Percentiles rank a stretch among this genome's conserved stretches.
These are phyloP conservation scores for Climacteris rufus DNA, from an alignment of 2,113 vertebrate species.

Conservation along the genomic window DNA sequence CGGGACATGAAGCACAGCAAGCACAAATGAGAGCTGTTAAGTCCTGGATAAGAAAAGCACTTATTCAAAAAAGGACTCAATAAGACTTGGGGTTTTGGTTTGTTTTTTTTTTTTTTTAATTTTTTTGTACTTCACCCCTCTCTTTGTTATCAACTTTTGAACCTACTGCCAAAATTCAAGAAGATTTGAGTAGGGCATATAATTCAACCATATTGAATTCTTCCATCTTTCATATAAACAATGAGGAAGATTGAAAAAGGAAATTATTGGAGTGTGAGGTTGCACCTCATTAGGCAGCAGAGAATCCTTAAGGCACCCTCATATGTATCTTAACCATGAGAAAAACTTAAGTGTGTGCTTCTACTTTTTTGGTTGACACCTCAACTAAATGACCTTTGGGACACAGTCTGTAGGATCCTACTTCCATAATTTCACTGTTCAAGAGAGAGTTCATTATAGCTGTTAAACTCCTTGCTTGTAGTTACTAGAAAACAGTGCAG, in stretches of 20 bases:
- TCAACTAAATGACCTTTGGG: background rate
- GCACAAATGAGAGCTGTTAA: background rate
- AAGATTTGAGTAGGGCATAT: background rate
- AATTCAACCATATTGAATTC: background rate
- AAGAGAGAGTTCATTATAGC: background rate
- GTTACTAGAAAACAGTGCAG: background rate
- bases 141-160: background rate
- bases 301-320: background rate
- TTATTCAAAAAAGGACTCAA: rapidly evolving
- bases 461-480: background rate
- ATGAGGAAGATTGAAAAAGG: background rate
- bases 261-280: background rate
- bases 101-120: too few relatives aligned
- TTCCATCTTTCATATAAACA: background rate
- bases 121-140: background rate
- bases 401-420: background rate
- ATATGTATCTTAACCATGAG: background rate
- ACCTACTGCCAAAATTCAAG: background rate
- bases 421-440: background rate
- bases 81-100: background rate
- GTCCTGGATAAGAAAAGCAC: background rate
- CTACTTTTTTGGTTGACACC: background rate
- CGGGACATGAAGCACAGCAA: background rate
- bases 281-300: background rate
- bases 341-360: background rate